phyloP scores from a whole-genome alignment of 2,888 invertebrate species.

The Drosophila sordidapex region DNA sequence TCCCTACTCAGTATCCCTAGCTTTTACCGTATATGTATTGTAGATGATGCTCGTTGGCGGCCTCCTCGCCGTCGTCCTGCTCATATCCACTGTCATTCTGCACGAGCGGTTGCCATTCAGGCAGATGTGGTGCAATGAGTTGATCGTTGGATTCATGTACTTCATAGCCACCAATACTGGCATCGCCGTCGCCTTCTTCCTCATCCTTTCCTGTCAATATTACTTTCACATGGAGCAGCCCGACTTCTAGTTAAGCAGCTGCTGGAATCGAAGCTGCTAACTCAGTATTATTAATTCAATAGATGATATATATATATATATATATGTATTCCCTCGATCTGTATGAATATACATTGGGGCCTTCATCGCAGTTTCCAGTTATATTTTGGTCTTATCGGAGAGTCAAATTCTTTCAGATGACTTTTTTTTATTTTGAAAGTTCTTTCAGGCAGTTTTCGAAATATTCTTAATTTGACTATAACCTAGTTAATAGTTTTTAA shows the following conservation, averaged over 20 bases:
- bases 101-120: conserved; percentile 47
- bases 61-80: conserved; percentile 39
- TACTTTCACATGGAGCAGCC: conserved; percentile 42
- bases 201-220: conserved; percentile 48
- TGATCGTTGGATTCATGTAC: conserved; percentile 50
- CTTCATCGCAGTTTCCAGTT: background rate
- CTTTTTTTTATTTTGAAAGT: background rate
- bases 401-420: background rate
- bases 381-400: background rate
- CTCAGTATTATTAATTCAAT: background rate
- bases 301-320: too few relatives aligned
- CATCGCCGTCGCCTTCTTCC: conserved; percentile 48
- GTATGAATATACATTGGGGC: background rate
- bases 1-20: background rate
- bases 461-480: background rate
- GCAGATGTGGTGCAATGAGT: conserved; percentile 54
- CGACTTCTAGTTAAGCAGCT: conserved; percentile 1
- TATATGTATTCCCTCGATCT: background rate
- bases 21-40: background rate
- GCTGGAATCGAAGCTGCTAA: background rate
- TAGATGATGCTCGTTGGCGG: conserved; percentile 61
- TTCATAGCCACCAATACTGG: conserved; percentile 51
- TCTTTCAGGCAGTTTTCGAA: background rate
- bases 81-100: conserved; percentile 41
- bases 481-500: background rate